Conservation (phyloP, 2,113 vertebrate species). For the Holacanthus passer region DNA sequence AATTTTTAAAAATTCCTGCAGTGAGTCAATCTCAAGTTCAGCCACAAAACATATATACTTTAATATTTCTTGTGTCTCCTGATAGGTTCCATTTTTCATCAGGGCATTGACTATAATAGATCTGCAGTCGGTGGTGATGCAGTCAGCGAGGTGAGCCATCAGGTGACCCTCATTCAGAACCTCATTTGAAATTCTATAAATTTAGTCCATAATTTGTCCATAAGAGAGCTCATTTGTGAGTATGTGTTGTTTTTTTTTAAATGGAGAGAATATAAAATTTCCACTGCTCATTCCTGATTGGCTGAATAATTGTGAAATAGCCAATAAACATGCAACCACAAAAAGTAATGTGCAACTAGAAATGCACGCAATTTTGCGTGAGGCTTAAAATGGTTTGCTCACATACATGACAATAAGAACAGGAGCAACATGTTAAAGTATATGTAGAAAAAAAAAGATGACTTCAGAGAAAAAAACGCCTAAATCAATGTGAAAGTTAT, state of each 20-base stretch:
- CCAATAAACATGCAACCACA: neutral
- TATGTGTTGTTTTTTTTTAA: no score
- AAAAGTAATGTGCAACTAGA: no score
- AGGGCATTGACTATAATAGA: neutral
- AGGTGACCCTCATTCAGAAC: neutral
- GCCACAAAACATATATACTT: neutral
- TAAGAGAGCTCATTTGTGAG: no score
- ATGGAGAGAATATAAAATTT: neutral
- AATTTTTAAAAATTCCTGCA: neutral
- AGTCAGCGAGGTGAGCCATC: slow-evolving; percentile 14
- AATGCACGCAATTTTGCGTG: no score
- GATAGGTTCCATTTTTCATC: neutral
- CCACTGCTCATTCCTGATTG: slow-evolving; percentile 5
- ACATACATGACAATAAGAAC: no score
- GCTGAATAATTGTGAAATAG: neutral
- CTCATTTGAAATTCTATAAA: no score
- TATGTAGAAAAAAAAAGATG: neutral
- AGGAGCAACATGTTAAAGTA: neutral
- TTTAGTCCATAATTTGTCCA: no score
- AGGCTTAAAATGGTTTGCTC: no score
- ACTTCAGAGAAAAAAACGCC: neutral
- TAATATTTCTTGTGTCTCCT: neutral
- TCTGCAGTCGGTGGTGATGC: slow-evolving; percentile 38
- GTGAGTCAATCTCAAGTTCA: neutral
- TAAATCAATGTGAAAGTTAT: neutral